Conservation (phyloP, 2,797 vertebrate species). For the Rhodeus uyekii region DNA sequence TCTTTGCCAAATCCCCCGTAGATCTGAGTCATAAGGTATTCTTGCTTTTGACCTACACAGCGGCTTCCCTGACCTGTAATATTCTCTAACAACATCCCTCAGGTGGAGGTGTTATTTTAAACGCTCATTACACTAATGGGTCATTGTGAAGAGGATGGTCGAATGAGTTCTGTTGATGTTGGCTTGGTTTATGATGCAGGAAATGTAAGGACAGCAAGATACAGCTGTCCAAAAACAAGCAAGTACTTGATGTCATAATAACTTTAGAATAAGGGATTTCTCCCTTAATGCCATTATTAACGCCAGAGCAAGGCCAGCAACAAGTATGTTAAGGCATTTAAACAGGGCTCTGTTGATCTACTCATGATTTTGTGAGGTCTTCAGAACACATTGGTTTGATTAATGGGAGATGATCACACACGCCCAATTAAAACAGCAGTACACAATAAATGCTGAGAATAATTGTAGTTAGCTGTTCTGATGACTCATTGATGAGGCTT, state of each 20-base stretch:
- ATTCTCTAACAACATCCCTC: neutral
- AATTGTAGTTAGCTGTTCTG: constrained; percentile 18
- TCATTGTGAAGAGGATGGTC: neutral
- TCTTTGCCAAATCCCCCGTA: neutral
- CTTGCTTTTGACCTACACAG: constrained; percentile 11
- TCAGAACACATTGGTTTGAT: constrained; percentile 11
- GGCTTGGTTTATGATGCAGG: neutral
- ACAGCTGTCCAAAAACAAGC: neutral
- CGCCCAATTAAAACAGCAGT: neutral
- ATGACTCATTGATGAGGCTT: neutral
- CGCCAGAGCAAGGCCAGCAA: neutral
- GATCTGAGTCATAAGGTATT: neutral
- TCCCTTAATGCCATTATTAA: neutral
- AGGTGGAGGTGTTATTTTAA: neutral
- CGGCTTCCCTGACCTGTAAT: constrained; percentile 3
- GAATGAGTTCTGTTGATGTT: neutral
- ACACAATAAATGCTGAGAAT: neutral
- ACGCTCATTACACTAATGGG: neutral
- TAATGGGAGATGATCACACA: neutral
- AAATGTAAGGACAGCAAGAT: neutral
- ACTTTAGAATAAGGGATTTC: neutral
- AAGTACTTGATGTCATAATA: neutral
- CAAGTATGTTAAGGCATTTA: neutral
- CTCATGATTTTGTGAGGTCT: neutral
- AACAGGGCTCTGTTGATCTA: neutral